Base-by-base conservation (phyloP, 2,113 vertebrate genomes). In the Leucopternis melanops region DNA sequence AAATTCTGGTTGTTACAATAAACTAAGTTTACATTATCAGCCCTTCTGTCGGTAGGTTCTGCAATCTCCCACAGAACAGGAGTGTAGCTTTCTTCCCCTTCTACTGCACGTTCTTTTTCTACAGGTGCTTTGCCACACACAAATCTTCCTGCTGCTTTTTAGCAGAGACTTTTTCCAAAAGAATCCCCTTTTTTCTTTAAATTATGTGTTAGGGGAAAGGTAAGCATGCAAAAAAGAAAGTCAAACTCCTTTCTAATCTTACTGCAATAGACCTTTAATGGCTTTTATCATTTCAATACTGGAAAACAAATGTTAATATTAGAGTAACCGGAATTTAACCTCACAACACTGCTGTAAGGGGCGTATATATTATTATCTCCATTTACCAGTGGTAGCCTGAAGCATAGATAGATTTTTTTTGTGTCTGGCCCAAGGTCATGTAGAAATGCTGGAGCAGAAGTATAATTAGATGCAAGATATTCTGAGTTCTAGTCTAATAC, bases 241-340 rank as follows among this genome's bases (percentile, higher is more conserved):
- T 40, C 45, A n/a, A 27, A 74, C 42, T 92, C 16, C 55, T 86
- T 67, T 83, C 58, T 88, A 86, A 84, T 94, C 16, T 58, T 72
- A 21, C 12, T 79, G 38, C n/a, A 67, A n/a, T 59, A 79, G 75
- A 29, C 57, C 42, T 93, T 69, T 88, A 93, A 92, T 75, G 55
- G 16, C 47, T 93, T 90, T 88, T 81, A 81, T 89, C 3, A 90
- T 90, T 93, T 93, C 69, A 86, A 21, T 86, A 74, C 26, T 34
- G 42, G 78, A 88, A 94, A 94, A 93, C 81, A 95, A 96, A 94
- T 90, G 73, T 92, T 96, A 88, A 92, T 92, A 78, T 94, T 96
- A 71, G 47, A 81, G 57, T 88, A 96, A 96, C 92, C 90, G 23
- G 59, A 65, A n/a, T 88, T 81, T 95, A 93, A 95, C 94, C 88